Base-by-base conservation (phyloP, 2,888 invertebrate genomes). In the Thelaira solivaga region DNA sequence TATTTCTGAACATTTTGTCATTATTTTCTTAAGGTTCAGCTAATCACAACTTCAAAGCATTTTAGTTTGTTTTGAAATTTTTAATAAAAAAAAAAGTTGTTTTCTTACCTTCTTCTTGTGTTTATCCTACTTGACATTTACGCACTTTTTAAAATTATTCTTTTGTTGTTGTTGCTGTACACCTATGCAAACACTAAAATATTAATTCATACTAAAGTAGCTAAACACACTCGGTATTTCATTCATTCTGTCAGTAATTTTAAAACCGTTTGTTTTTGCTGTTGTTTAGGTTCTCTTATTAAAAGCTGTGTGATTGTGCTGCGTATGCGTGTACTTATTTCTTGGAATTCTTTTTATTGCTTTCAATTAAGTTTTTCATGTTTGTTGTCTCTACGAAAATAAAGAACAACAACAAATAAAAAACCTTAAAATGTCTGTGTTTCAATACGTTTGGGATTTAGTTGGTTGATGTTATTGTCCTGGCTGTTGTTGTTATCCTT, bases 121-220 rank as follows among this genome's bases (percentile, higher is more conserved):
- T 49, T 39, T 49, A 20, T 22, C 16, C 49, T 26, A 6, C 13
- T 18, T 55, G 18, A 36, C 31, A 51, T 26, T 64, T 45, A 64
- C 72, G 55, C 55, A 72, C 16, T 53, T 51, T 62, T 4, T 55
- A 7, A 11, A 22, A 13, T 51, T 49, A 4, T 29, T 36, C 7
- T 24, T 20, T 24, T 26, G 22, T 11, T 36, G 6, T 43, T 43
- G 18, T 3, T 39, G 39, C 24, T 53, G 13, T 36, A 67, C 74
- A 68, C 74, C 74, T 75, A 75, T 68, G 74, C 24, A 75, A 75
- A 75, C 67, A 75, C 47, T 68, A 59, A 75, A 75, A 75, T 61
- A 75, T 55, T 68, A 59, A 75, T 75, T 55, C 74, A 67, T 62
- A 62, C 67, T 62, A 47, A 75, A 68, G 61, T 62, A 68, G 20